These are phyloP conservation scores for Leptinotarsa undecemlineata DNA, from an alignment of 1,140 invertebrate species.

Conservation along the genomic window DNA sequence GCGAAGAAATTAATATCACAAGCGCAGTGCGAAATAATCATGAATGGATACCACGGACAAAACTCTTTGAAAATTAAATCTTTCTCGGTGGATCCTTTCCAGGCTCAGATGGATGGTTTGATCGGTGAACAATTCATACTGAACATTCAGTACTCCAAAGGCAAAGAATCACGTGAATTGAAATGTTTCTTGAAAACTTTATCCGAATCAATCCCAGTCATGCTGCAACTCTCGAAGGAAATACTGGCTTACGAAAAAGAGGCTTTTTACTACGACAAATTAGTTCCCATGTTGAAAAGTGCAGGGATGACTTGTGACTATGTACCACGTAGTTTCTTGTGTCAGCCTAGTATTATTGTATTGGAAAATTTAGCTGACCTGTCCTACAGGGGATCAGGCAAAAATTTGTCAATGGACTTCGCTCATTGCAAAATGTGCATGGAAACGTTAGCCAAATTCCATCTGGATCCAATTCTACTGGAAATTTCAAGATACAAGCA, in stretches of 20 bases:
- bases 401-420: slow-evolving; percentile 29
- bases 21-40: not conserved
- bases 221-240: slow-evolving; percentile 28
- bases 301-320: slow-evolving; percentile 30
- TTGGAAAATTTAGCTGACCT: slow-evolving; percentile 35
- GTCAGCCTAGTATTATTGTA: slow-evolving; percentile 29
- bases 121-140: slow-evolving; percentile 35
- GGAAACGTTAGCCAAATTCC: slow-evolving; percentile 49
- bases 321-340: slow-evolving; percentile 34
- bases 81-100: not conserved
- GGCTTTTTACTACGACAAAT: slow-evolving; percentile 28
- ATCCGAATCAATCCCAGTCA: slow-evolving; percentile 21
- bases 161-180: not conserved
- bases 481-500: slow-evolving; percentile 41
- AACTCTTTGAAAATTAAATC: not conserved
- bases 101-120: slow-evolving; percentile 32
- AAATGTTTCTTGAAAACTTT: slow-evolving; percentile 40
- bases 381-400: slow-evolving; percentile 24
- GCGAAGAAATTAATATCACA: not conserved
- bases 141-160: slow-evolving; percentile 26
- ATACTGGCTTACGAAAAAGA: slow-evolving; percentile 40
- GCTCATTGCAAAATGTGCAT: slow-evolving; percentile 44
- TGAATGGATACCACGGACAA: not conserved
- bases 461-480: slow-evolving; percentile 48
- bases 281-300: slow-evolving; percentile 26